A percentile compares a stretch with the other conserved stretches of the same genome.
phyloP scores from a whole-genome alignment of 1,140 invertebrate species.

The Pseudomyrmex gracilis region DNA sequence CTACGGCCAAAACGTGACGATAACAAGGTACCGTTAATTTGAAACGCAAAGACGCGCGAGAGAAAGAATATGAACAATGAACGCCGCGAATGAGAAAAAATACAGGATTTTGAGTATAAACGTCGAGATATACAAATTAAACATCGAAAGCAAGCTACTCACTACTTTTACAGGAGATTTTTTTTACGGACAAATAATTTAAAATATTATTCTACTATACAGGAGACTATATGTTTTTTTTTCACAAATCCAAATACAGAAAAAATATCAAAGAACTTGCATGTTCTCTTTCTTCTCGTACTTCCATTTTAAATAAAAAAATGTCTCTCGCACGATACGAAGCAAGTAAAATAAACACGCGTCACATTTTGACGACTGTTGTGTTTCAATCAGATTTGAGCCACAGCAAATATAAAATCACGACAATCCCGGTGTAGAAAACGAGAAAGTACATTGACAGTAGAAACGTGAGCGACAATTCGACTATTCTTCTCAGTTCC shows the following conservation, averaged over 20 bases:
- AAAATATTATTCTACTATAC: background rate
- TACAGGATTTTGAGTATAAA: background rate
- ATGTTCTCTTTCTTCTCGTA: background rate
- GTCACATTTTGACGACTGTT: background rate
- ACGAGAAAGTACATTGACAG: constrained; percentile 81
- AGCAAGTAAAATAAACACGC: background rate
- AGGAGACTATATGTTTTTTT: background rate
- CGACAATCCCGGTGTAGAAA: constrained; percentile 75
- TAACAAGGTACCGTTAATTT: constrained; percentile 27
- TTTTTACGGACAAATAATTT: background rate
- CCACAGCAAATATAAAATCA: constrained; percentile 80
- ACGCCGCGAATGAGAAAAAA: background rate
- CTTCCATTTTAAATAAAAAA: background rate
- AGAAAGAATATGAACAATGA: constrained; percentile 1
- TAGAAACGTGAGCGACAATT: constrained; percentile 77
- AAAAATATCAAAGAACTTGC: background rate
- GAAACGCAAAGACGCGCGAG: background rate
- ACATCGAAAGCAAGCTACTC: too few relatives aligned
- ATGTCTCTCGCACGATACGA: too few relatives aligned
- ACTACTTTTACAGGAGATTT: background rate
- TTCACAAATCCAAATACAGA: background rate
- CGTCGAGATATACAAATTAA: background rate
- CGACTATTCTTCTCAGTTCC: constrained; percentile 76
- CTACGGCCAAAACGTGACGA: background rate
- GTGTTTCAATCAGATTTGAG: background rate